Evolutionary conservation across 2,888 invertebrate species (phyloP).

Genomic region (Drosophila percnosoma): DNA sequence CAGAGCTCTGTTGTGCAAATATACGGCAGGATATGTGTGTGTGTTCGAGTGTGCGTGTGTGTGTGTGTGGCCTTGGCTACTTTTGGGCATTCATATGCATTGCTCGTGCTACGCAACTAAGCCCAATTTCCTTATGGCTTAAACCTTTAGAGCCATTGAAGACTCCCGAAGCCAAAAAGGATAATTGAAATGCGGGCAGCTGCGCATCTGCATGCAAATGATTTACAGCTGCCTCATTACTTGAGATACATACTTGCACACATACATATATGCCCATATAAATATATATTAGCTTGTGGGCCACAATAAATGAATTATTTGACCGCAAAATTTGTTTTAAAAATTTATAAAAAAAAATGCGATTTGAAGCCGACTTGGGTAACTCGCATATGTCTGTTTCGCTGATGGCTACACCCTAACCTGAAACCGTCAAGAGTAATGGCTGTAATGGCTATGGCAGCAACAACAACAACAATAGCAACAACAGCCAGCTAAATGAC

Average conservation of each 20-base stretch:
- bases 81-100: constrained; percentile 56
- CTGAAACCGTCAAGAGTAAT: constrained; percentile 46
- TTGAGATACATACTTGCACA: not conserved
- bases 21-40: constrained; percentile 48
- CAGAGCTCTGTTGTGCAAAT: constrained; percentile 57
- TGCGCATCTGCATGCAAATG: constrained; percentile 67
- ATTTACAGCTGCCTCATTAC: constrained; percentile 58
- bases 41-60: constrained; percentile 32
- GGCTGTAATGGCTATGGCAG: constrained; percentile 17
- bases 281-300: not conserved
- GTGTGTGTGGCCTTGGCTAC: constrained; percentile 5
- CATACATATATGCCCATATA: not conserved
- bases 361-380: constrained; percentile 39
- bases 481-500: constrained; percentile 54
- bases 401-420: constrained; percentile 23
- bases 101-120: constrained; percentile 50
- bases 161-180: constrained; percentile 50
- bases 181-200: constrained; percentile 70
- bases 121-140: constrained; percentile 60
- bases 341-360: constrained; percentile 64
- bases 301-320: constrained; percentile 50
- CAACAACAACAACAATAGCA: constrained; percentile 34
- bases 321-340: constrained; percentile 61
- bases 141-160: constrained; percentile 57
- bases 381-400: constrained; percentile 52